These are phyloP conservation scores for Ochlodes sylvanus DNA, from an alignment of 2,888 invertebrate species.

Conservation along the genomic window DNA sequence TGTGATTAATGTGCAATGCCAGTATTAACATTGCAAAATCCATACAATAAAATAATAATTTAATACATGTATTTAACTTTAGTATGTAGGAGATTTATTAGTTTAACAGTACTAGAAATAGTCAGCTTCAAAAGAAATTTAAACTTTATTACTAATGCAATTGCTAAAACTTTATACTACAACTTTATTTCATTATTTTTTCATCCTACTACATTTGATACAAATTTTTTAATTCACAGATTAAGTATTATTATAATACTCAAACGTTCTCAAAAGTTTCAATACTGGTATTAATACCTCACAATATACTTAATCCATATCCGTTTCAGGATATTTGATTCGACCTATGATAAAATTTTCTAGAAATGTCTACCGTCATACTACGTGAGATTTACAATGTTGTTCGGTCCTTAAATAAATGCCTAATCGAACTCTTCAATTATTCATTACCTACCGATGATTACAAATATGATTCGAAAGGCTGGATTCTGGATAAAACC, in stretches of 20 bases:
- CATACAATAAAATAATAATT: too few species aligned
- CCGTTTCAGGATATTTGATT: conserved; percentile 1
- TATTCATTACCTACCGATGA: not conserved
- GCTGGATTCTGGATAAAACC: not conserved
- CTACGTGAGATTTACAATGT: conserved; percentile 13
- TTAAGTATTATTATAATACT: too few species aligned
- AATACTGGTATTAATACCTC: not conserved
- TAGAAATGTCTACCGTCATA: conserved; percentile 21
- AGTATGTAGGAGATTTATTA: too few species aligned
- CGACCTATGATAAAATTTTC: conserved; percentile 18
- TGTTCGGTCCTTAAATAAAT: conserved; percentile 19
- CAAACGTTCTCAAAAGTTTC: not conserved
- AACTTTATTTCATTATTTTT: too few species aligned
- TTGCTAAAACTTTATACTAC: too few species aligned
- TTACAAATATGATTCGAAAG: conserved; percentile 12
- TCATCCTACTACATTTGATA: too few species aligned
- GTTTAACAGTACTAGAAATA: too few species aligned
- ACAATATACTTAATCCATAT: not conserved
- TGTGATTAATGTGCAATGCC: not conserved
- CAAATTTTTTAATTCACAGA: too few species aligned
- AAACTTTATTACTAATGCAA: too few species aligned
- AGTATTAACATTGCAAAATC: too few species aligned
- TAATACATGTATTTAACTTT: too few species aligned
- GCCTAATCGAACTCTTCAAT: not conserved
- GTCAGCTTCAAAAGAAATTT: too few species aligned